phyloP scores from a whole-genome alignment of 2,113 vertebrate genomes.

The Cacatua alba region DNA sequence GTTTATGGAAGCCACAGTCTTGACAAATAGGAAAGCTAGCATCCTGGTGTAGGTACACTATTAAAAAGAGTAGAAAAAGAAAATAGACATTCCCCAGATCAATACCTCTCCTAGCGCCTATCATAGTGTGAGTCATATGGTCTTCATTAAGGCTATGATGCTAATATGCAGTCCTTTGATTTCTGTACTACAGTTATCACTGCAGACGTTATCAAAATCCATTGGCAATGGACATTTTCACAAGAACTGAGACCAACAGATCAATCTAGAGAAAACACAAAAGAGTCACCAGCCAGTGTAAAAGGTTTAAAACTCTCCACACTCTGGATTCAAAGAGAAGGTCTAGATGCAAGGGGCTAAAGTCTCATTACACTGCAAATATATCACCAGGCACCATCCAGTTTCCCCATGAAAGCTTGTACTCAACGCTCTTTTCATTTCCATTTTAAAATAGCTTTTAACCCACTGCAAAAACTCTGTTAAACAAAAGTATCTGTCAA shows the following conservation, averaged over 20 bases:
- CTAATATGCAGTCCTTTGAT: neutral
- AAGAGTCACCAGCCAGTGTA: neutral
- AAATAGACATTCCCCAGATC: neutral
- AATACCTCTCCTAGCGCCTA: neutral
- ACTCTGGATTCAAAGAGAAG: neutral
- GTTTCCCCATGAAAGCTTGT: neutral
- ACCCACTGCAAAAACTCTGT: neutral
- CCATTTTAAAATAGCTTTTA: constrained; percentile 3
- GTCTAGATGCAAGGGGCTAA: neutral
- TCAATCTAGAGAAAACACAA: constrained; percentile 11
- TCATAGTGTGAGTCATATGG: neutral
- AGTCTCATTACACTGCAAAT: neutral
- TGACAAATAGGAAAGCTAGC: neutral
- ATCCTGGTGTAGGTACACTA: neutral
- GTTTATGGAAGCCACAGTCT: neutral
- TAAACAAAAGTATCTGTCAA: neutral
- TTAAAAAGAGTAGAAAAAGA: neutral
- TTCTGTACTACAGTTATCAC: neutral
- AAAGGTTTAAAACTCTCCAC: neutral
- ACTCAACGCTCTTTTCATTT: neutral
- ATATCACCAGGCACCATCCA: neutral
- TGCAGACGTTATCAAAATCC: neutral
- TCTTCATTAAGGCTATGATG: neutral
- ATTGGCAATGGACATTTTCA: neutral
- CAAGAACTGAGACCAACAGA: neutral